Conservation (phyloP, 2,888 invertebrate species). For the Drosophila engyochracea region DNA sequence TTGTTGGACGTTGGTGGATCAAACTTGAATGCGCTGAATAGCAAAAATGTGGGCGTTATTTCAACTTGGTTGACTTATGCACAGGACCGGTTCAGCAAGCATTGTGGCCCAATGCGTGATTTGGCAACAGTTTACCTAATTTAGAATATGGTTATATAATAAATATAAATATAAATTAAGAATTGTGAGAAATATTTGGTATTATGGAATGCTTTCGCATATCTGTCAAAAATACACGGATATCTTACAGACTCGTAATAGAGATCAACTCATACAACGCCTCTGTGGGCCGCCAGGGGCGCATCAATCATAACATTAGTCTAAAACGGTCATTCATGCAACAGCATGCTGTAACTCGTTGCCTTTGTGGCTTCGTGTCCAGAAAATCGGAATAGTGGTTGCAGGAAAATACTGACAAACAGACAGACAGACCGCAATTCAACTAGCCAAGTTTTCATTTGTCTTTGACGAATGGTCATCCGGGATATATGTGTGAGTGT, state of each 20-base stretch:
- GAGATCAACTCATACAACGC: not conserved
- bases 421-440: conserved; percentile 9
- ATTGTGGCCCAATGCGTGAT: not conserved
- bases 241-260: not conserved
- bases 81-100: conserved; percentile 19
- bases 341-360: not conserved
- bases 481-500: conserved; percentile 17
- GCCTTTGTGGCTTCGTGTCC: conserved; percentile 13
- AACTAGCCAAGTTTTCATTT: conserved; percentile 47
- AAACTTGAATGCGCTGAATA: conserved; percentile 19
- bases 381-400: conserved; percentile 16
- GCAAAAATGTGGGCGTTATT: conserved; percentile 8
- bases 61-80: not conserved
- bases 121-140: not conserved
- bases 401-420: not conserved
- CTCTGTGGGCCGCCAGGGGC: conserved; percentile 2
- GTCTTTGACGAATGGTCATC: conserved; percentile 51
- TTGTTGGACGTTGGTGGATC: conserved; percentile 2
- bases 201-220: not conserved
- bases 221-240: not conserved
- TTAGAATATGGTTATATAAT: not conserved
- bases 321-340: conserved; percentile 48
- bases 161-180: not conserved
- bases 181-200: not conserved
- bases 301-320: conserved; percentile 53